These are phyloP conservation scores for Scaptodrosophila lebanonensis DNA, from an alignment of 1,140 invertebrate species.

Conservation along the genomic window DNA sequence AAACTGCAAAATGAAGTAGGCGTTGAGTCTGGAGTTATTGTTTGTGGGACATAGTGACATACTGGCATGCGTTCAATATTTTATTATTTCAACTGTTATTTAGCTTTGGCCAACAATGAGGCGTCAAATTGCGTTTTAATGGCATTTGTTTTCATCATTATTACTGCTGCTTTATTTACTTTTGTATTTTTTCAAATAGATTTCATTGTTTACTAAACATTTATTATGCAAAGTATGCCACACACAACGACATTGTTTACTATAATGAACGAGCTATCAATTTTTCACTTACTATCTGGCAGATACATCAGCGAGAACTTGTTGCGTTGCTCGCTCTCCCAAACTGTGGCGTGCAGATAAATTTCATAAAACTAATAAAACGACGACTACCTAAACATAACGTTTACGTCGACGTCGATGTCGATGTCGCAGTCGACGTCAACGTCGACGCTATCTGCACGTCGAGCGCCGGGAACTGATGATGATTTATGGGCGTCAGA, in stretches of 20 bases:
- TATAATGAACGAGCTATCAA: slow-evolving; percentile 60
- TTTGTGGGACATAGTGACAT: no score
- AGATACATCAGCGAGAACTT: slow-evolving; percentile 58
- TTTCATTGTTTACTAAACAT: slow-evolving; percentile 61
- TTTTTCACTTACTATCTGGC: slow-evolving; percentile 65
- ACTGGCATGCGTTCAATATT: slow-evolving; percentile 33
- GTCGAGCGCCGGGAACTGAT: slow-evolving; percentile 56
- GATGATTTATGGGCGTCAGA: slow-evolving; percentile 75
- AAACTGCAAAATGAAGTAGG: no score
- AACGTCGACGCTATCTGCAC: slow-evolving; percentile 53
- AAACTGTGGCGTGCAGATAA: slow-evolving; percentile 39
- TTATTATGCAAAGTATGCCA: slow-evolving; percentile 73
- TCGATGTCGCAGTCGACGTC: slow-evolving; percentile 7
- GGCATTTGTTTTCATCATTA: no score
- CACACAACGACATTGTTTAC: no score
- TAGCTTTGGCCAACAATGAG: slow-evolving; percentile 52
- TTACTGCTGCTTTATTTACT: slow-evolving; percentile 42
- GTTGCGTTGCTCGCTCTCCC: slow-evolving; percentile 35
- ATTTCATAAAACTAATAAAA: slow-evolving; percentile 66
- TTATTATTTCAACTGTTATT: slow-evolving; percentile 25
- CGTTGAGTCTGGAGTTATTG: not conserved
- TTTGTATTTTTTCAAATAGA: slow-evolving; percentile 22
- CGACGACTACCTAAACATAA: slow-evolving; percentile 57
- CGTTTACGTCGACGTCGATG: slow-evolving; percentile 35
- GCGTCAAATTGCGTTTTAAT: slow-evolving; percentile 61